Conservation (phyloP, 2,888 invertebrate species). For the Stenodera caucasica region DNA sequence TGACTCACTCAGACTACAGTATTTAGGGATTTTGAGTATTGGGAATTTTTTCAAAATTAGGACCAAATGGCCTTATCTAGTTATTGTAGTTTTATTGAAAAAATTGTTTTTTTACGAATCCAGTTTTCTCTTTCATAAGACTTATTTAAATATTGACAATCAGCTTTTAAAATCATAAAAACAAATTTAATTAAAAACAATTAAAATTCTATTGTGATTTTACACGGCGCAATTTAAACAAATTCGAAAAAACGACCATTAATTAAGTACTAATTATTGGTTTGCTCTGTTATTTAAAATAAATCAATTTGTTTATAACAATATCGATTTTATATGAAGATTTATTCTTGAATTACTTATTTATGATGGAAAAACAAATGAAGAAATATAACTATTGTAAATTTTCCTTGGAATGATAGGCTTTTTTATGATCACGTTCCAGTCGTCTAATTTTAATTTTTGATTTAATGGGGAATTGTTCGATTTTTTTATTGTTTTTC, state of each 20-base stretch:
- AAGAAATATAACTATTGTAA: neutral
- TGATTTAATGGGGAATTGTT: neutral
- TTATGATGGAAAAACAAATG: neutral
- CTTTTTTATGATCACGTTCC: neutral
- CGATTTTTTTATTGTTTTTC: neutral
- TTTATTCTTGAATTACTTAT: neutral
- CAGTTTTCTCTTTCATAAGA: neutral
- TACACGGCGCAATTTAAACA: no score
- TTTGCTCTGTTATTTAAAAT: no score
- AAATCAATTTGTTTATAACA: neutral
- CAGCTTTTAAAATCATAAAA: neutral
- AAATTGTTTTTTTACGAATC: neutral
- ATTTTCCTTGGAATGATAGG: neutral
- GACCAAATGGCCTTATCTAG: neutral
- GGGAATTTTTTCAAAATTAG: neutral
- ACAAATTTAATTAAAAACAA: neutral
- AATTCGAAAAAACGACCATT: no score
- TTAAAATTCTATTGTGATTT: neutral
- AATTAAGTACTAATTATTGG: no score
- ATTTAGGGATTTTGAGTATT: no score
- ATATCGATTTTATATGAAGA: neutral
- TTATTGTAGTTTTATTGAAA: no score
- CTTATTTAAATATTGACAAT: neutral
- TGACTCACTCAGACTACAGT: no score
- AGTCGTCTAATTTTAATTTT: neutral